Evolutionary conservation across 2,797 vertebrate species (phyloP).

Genomic region (Kryptopterus vitreolus): DNA sequence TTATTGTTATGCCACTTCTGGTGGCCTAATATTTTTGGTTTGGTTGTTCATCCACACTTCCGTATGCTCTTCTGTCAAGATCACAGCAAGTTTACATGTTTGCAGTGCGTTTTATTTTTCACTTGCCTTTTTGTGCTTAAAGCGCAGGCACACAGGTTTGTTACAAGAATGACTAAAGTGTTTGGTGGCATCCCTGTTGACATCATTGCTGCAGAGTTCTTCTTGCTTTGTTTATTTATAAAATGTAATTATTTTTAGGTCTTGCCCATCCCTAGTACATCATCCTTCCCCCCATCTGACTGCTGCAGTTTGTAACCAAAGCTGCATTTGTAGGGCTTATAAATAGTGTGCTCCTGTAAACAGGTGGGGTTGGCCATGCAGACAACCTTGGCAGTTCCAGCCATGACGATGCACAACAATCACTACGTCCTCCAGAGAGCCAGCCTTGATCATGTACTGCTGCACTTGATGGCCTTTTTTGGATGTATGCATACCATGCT

Average conservation of each 20-base stretch:
- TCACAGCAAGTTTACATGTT: background rate
- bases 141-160: background rate
- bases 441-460: slow-evolving; percentile 14
- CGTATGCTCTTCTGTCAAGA: background rate
- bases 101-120: background rate
- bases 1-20: background rate
- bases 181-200: background rate
- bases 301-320: slow-evolving; percentile 53
- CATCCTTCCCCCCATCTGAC: slow-evolving; percentile 19
- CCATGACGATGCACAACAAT: slow-evolving; percentile 68
- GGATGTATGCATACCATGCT: slow-evolving; percentile 67
- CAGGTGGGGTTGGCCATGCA: slow-evolving; percentile 56
- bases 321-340: slow-evolving; percentile 60
- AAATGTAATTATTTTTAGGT: slow-evolving; percentile 6
- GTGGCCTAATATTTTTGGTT: background rate
- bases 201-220: background rate
- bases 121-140: background rate
- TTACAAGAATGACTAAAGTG: background rate
- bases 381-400: slow-evolving; percentile 49
- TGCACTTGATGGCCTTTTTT: slow-evolving; percentile 71
- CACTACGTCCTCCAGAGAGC: slow-evolving; percentile 38
- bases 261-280: slow-evolving; percentile 22
- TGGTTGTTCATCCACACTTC: no score
- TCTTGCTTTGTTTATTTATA: slow-evolving; percentile 17
- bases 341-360: slow-evolving; percentile 65